A percentile compares a stretch with the other conserved stretches of the same genome.
These are phyloP conservation scores for Conus canariensis DNA, from an alignment of 2,888 invertebrate genomes.

Conservation along the genomic window DNA sequence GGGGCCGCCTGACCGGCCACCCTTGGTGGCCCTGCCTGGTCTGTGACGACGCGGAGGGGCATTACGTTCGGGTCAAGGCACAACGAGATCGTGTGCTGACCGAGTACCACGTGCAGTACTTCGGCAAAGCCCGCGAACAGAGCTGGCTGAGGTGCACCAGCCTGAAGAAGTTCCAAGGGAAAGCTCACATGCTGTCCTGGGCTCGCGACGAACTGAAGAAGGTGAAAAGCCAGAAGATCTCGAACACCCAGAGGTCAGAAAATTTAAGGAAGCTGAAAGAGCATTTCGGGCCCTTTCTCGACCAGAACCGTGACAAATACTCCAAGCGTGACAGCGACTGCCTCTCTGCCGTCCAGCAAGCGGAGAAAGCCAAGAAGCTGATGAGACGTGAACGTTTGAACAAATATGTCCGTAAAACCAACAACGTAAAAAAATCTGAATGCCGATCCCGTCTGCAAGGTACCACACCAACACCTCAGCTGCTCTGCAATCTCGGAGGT, in stretches of 20 bases:
- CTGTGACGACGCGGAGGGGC: not conserved
- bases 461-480: not conserved
- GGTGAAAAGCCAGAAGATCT: not conserved
- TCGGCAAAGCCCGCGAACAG: not conserved
- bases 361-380: not conserved
- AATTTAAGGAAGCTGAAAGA: not conserved
- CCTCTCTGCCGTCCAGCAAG: not conserved
- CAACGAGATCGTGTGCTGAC: not conserved
- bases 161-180: not conserved
- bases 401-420: not conserved
- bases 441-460: not conserved
- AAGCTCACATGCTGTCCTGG: not conserved
- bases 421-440: not conserved
- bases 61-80: not conserved
- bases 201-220: not conserved
- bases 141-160: not conserved
- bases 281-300: not conserved
- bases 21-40: not conserved
- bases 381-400: not conserved
- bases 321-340: not conserved
- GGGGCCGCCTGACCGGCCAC: not conserved
- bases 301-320: not conserved
- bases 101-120: slow-evolving; percentile 1
- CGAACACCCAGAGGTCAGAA: not conserved
- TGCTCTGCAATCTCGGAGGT: not conserved